These are phyloP conservation scores for Leptinotarsa tumamoca DNA, from an alignment of 2,888 invertebrate genomes.

Conservation along the genomic window DNA sequence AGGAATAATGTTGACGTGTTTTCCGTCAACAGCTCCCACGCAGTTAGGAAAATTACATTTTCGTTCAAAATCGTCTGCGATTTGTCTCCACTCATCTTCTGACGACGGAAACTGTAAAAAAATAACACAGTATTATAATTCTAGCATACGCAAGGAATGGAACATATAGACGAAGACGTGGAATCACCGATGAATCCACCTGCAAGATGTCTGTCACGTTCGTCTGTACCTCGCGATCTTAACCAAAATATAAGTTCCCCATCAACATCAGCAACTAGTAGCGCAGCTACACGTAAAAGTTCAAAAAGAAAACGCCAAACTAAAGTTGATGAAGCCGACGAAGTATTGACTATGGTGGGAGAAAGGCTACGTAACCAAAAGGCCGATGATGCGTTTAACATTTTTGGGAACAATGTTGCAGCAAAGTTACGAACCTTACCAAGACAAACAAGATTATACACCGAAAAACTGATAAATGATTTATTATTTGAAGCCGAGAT, in stretches of 20 bases:
- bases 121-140: slow-evolving; percentile 11
- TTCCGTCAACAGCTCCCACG: slow-evolving; percentile 50
- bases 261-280: slow-evolving; percentile 3
- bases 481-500: slow-evolving; percentile 29
- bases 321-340: slow-evolving; percentile 24
- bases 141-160: background rate
- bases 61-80: slow-evolving; percentile 46
- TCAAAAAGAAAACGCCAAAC: slow-evolving; percentile 11
- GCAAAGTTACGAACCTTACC: slow-evolving; percentile 25
- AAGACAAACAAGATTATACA: slow-evolving; percentile 27
- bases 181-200: background rate
- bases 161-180: background rate
- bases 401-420: slow-evolving; percentile 26
- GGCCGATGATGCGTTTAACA: slow-evolving; percentile 21
- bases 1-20: slow-evolving; percentile 42
- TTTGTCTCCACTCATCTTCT: slow-evolving; percentile 27
- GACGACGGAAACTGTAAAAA: slow-evolving; percentile 25
- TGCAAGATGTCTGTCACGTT: slow-evolving; percentile 13
- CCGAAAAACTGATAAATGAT: slow-evolving; percentile 27
- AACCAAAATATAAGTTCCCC: background rate
- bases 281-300: background rate
- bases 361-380: slow-evolving; percentile 25
- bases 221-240: slow-evolving; percentile 16
- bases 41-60: slow-evolving; percentile 49
- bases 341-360: slow-evolving; percentile 22